phyloP scores from a whole-genome alignment of 2,797 vertebrate genomes.

The Erpetoichthys calabaricus region DNA sequence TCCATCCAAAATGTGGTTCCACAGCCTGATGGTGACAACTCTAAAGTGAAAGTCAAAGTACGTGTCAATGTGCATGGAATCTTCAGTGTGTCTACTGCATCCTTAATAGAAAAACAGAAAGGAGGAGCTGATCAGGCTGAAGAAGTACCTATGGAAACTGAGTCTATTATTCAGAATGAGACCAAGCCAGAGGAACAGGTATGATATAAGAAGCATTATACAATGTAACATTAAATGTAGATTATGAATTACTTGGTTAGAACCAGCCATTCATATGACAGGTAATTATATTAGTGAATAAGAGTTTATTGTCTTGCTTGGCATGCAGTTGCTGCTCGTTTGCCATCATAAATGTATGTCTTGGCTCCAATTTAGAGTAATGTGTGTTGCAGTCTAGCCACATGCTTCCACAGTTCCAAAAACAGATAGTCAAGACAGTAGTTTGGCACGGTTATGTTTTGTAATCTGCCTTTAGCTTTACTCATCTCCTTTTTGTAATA shows the following conservation, averaged over 20 bases:
- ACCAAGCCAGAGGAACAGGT: constrained; percentile 50
- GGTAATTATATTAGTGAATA: too few species aligned
- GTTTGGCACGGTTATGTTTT: too few species aligned
- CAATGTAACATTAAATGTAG: background rate
- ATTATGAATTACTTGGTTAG: background rate
- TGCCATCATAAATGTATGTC: too few species aligned
- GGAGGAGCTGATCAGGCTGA: constrained; percentile 54
- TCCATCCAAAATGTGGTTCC: constrained; percentile 77
- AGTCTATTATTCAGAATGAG: constrained; percentile 64
- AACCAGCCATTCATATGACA: too few species aligned
- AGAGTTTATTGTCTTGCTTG: too few species aligned
- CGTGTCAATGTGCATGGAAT: constrained; percentile 82
- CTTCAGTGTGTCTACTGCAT: constrained; percentile 79
- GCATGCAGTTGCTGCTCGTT: too few species aligned
- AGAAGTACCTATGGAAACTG: constrained; percentile 67
- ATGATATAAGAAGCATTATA: constrained; percentile 42
- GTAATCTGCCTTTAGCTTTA: too few species aligned
- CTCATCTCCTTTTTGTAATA: too few species aligned
- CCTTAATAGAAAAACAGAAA: constrained; percentile 78
- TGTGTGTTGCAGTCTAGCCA: too few species aligned
- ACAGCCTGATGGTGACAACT: constrained; percentile 76
- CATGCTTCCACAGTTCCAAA: too few species aligned
- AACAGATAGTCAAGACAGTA: too few species aligned
- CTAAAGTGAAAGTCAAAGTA: constrained; percentile 91
- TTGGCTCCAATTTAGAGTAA: too few species aligned